Evolutionary conservation across 2,888 invertebrate genomes (phyloP), one percentile per base, ranked within the genome.

Genomic region (Stenodema calcarata): DNA sequence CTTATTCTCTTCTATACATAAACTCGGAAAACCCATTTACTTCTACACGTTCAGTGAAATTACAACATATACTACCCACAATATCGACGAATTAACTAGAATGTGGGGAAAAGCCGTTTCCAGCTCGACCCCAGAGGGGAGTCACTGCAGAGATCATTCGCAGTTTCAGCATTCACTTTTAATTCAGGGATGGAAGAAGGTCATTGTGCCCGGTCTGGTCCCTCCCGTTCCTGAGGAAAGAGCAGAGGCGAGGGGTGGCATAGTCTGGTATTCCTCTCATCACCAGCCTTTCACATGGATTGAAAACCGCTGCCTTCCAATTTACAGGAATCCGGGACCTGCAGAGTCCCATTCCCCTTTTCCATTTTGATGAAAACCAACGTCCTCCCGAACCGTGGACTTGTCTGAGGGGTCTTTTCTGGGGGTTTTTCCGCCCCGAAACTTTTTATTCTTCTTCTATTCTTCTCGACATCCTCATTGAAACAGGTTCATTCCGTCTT

Each of bases 261-360:
- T n/a, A 23, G 28, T 30, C 35, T n/a, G n/a, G 35, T 16, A 14
- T 41, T 82, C 42, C 82, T 41, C 41, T 82, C 82, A 82, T 82
- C 82, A 82, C 82, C 82, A 82, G 69, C 82, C 82, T 82, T 82
- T 82, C 82, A 82, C 82, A 82, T 82, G 82, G 82, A 82, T 82
- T 82, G 82, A 82, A 82, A 62, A 62, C 69, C 82, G 18, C 82
- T 41, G 82, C 82, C 78, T 69, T 69, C 82, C 82, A 82, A 82
- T 82, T 82, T 82, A 82, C 82, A 42, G 41, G 82, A 82, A 82
- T 82, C 82, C 69, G 16, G 35, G 41, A 35, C 73, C 73, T 73
- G 41, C 18, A 27, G 1, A 27, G 42, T 44, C 44, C 42, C 4
- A 44, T 54, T 3, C 27, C 75, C 78, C 44, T 23, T 78, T 78